Base-by-base conservation (phyloP, 2,888 invertebrate genomes). In the Drosophila aldrichi region DNA sequence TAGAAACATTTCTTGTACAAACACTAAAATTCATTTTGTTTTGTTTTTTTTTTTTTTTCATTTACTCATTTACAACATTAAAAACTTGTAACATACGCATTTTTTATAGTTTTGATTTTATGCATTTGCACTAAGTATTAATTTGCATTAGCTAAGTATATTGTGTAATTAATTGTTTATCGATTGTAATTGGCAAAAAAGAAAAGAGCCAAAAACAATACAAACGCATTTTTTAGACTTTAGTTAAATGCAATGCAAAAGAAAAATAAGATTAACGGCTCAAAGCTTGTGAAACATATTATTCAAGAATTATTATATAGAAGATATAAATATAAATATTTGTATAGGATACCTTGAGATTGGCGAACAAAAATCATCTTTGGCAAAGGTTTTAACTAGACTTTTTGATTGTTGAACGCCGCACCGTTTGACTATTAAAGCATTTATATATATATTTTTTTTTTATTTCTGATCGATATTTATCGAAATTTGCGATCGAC, bases 131-230 rank as follows among this genome's bases (percentile, higher is more conserved):
- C 77, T 77, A 79, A 79, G 12, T 68, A 51, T 69, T 46, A 61
- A 66, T 12, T 77, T 77, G 89, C 89, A 86, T 88, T 84, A 83
- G 87, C 85, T 84, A 84, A 86, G 64, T 80, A 76, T 62, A 78
- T 81, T 72, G 82, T 82, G 83, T 88, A 59, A 76, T 81, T 69
- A 81, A 66, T 66, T 72, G 67, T 76, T 68, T 60, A 79, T 79
- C 67, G 69, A 82, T 77, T 70, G 56, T 62, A 34, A 63, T 69
- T 56, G 66, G 78, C 81, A 66, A 55, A 54, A 25, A 43, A 40
- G 20, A 44, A 44, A n/a, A 20, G 3, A 74, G 63, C 63, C 38
- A 64, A 66, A 66, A 49, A 55, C 29, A 58, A 55, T 59, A 20
- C 16, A 29, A 25, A 48, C 6, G 29, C 29, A 46, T 46, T 46